Conservation (phyloP, 2,113 vertebrate genomes). For the Raja brachyura region DNA sequence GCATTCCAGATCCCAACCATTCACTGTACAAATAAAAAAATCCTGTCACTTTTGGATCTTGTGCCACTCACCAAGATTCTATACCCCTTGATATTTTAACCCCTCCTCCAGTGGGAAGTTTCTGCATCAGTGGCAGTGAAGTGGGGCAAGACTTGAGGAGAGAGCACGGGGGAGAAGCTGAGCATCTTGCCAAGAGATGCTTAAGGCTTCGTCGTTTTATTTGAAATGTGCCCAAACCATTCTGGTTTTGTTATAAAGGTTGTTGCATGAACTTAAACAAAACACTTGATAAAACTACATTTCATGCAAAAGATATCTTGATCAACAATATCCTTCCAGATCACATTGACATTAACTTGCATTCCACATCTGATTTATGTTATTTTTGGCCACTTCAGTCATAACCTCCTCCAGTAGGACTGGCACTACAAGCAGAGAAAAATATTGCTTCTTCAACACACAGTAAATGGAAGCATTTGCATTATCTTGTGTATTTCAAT, state of each 20-base stretch:
- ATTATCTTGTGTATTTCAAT: not conserved
- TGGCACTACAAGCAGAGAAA: too few species aligned
- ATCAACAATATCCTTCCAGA: too few species aligned
- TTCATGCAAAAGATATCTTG: not conserved
- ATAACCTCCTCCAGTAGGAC: not conserved
- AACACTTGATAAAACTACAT: not conserved
- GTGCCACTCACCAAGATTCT: too few species aligned
- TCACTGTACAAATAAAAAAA: too few species aligned
- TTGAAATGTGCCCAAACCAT: not conserved
- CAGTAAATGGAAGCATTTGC: not conserved
- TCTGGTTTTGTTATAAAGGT: not conserved
- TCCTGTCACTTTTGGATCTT: too few species aligned
- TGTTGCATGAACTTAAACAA: not conserved
- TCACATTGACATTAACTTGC: not conserved
- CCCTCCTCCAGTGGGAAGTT: too few species aligned
- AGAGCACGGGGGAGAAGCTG: not conserved
- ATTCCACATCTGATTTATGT: not conserved
- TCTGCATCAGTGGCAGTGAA: too few species aligned
- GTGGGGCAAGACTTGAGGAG: not conserved
- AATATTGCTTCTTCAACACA: not conserved
- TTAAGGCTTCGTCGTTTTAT: not conserved
- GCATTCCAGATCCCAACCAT: too few species aligned
- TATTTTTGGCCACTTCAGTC: not conserved
- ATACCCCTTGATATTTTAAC: too few species aligned
- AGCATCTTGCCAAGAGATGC: not conserved